Conservation (phyloP, 2,888 invertebrate genomes). For the Megastigmus dorsalis region DNA sequence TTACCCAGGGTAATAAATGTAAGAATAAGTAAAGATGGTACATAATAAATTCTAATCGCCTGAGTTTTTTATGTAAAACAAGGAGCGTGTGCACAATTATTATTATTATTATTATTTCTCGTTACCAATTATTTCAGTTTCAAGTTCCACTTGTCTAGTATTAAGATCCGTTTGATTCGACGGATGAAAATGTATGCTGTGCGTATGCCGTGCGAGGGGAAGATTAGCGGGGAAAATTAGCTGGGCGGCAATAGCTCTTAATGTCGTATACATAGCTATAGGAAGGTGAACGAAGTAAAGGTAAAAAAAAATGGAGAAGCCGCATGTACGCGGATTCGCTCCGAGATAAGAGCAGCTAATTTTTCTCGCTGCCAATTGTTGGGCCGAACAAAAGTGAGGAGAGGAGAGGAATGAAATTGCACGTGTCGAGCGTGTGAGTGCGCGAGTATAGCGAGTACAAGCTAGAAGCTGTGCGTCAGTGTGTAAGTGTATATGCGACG, state of each 20-base stretch:
- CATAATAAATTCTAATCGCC: neutral
- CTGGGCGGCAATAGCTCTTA: neutral
- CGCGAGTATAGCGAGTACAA: neutral
- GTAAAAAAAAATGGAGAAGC: neutral
- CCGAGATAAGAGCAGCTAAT: neutral
- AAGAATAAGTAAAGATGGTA: constrained; percentile 4
- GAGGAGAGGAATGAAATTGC: neutral
- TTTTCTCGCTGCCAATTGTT: constrained; percentile 9
- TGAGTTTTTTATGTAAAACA: constrained; percentile 25
- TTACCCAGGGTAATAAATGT: constrained; percentile 47
- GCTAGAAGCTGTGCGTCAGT: neutral
- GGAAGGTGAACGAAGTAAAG: too few relatives aligned
- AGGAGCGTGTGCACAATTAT: neutral
- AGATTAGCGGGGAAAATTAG: neutral
- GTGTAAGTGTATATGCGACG: too few relatives aligned
- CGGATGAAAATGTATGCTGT: neutral
- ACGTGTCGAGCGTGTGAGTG: neutral
- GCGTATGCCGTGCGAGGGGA: too few relatives aligned
- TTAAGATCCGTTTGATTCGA: neutral
- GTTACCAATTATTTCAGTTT: constrained; percentile 13
- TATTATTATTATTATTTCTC: too few relatives aligned
- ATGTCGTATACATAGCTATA: neutral
- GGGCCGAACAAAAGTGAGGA: neutral
- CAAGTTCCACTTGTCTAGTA: neutral
- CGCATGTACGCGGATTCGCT: neutral